Evolutionary conservation across 2,113 vertebrate species (phyloP).

Genomic region (Poeciliopsis retropinna): DNA sequence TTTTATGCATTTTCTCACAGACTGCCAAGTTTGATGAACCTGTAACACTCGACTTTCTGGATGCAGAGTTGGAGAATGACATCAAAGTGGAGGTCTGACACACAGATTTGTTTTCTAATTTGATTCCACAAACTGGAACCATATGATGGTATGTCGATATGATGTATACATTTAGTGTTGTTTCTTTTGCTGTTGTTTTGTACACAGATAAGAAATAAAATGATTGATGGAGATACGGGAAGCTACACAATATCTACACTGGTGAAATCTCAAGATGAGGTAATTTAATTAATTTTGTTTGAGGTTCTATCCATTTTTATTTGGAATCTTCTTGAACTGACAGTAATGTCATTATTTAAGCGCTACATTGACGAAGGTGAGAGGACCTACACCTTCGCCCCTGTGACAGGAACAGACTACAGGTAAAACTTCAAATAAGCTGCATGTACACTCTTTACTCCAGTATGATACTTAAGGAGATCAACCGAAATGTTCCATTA

Average conservation of each 20-base stretch:
- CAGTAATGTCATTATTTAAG: conserved; percentile 66
- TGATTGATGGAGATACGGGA: conserved; percentile 89
- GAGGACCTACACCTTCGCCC: conserved; percentile 90
- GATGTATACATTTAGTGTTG: not conserved
- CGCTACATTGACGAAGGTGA: conserved; percentile 91
- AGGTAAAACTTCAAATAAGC: conserved; percentile 63
- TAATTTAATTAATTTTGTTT: conserved; percentile 66
- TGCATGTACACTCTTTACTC: not conserved
- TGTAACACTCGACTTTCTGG: conserved; percentile 81
- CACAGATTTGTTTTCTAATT: not conserved
- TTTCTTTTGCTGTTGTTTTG: not conserved
- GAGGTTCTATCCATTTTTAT: not conserved
- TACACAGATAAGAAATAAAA: conserved; percentile 88
- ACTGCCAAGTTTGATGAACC: conserved; percentile 76
- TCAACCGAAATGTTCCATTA: not conserved
- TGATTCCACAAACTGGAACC: conserved; percentile 1
- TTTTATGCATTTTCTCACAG: conserved; percentile 39
- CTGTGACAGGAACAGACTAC: conserved; percentile 92
- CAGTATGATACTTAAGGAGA: not conserved
- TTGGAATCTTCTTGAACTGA: conserved; percentile 2
- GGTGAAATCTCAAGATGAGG: conserved; percentile 97
- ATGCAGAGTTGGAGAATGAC: conserved; percentile 78
- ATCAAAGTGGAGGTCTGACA: conserved; percentile 75
- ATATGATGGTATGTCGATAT: not conserved
- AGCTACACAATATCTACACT: conserved; percentile 85